Percentiles rank a stretch among this genome's conserved stretches.
These are phyloP conservation scores for Cheilosia impressa DNA, from an alignment of 2,888 invertebrate genomes.

Conservation along the genomic window DNA sequence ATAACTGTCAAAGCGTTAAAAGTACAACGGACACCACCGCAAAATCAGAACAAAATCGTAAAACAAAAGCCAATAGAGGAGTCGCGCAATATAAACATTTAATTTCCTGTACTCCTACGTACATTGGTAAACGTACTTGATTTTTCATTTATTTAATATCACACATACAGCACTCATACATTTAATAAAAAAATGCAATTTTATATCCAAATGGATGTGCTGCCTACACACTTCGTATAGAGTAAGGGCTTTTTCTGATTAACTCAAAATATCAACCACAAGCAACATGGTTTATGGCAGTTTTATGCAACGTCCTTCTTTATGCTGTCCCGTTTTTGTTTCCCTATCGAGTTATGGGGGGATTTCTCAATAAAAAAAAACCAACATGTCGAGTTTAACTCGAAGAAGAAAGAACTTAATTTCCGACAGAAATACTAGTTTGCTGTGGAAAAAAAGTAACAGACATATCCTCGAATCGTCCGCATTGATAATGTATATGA, in stretches of 20 bases:
- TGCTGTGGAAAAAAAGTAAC: constrained; percentile 25
- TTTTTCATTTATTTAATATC: constrained; percentile 18
- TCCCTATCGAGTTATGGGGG: background rate
- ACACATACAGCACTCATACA: background rate
- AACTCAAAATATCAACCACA: background rate
- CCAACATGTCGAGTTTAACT: background rate
- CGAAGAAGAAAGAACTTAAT: constrained; percentile 40
- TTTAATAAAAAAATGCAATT: constrained; percentile 36
- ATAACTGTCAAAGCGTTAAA: background rate
- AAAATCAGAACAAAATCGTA: constrained; percentile 4
- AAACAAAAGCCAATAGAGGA: constrained; percentile 38
- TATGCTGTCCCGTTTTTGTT: background rate
- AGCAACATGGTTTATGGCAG: constrained; percentile 41
- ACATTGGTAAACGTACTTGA: constrained; percentile 10
- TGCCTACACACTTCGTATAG: background rate
- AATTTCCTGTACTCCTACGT: background rate
- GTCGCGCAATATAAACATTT: constrained; percentile 30
- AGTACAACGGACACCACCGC: background rate
- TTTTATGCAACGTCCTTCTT: constrained; percentile 47
- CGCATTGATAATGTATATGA: constrained; percentile 55
- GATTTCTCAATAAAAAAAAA: background rate
- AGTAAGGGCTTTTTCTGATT: background rate
- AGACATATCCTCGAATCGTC: constrained; percentile 35
- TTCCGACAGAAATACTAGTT: constrained; percentile 32
- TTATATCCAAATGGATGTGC: constrained; percentile 30